phyloP scores from a whole-genome alignment of 2,113 vertebrate genomes.

The Cichladusa arquata region DNA sequence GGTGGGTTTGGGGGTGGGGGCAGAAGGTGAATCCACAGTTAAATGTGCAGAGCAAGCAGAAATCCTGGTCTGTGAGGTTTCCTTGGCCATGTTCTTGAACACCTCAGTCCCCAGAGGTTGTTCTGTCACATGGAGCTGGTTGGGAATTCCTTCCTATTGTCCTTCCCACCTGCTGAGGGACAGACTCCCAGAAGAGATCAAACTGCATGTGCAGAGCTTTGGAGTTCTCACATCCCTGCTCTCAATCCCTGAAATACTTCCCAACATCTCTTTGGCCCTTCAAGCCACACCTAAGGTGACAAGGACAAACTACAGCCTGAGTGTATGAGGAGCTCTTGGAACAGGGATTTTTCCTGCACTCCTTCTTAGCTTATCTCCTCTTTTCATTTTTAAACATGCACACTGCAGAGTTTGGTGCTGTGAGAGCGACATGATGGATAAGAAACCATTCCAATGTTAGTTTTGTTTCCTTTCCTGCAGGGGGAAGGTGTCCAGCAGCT shows the following conservation, averaged over 20 bases:
- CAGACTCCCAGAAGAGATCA: not conserved
- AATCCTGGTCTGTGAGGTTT: not conserved
- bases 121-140: not conserved
- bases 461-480: conserved; percentile 52
- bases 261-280: not conserved
- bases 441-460: not conserved
- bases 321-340: not conserved
- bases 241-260: not conserved
- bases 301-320: not conserved
- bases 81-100: not conserved
- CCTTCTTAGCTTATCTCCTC: not conserved
- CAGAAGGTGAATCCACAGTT: not conserved
- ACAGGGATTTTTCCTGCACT: not conserved
- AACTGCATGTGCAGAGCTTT: not conserved
- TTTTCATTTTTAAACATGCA: not conserved
- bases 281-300: not conserved
- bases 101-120: not conserved
- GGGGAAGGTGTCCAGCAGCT: conserved; percentile 91
- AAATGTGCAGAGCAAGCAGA: not conserved
- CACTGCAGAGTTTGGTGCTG: not conserved
- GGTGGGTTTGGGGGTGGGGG: not conserved
- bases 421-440: not conserved
- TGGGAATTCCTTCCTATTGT: not conserved
- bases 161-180: not conserved
- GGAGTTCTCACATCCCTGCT: not conserved